These are phyloP conservation scores for Lytechinus pictus DNA, from an alignment of 35 echinoderm and acorn worm species.

Conservation along the genomic window DNA sequence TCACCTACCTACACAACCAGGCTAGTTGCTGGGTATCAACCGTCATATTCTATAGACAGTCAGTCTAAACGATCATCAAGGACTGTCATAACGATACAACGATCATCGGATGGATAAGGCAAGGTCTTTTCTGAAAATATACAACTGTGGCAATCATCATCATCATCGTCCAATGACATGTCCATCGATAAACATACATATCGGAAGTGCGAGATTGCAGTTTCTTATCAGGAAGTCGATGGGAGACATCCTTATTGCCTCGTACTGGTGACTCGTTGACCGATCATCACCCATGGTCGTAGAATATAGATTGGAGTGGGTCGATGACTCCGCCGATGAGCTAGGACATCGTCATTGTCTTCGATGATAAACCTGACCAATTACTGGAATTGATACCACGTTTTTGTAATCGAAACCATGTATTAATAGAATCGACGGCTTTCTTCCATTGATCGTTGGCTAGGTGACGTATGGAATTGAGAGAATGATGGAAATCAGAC, in stretches of 20 bases:
- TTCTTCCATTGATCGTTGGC: too few species aligned
- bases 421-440: too few species aligned
- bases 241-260: background rate
- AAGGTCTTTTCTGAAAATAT: background rate
- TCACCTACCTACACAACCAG: background rate
- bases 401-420: background rate
- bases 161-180: background rate
- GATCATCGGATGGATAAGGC: background rate
- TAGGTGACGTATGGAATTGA: too few species aligned
- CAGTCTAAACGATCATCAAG: background rate
- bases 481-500: too few species aligned
- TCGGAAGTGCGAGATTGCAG: background rate
- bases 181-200: background rate
- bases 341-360: background rate
- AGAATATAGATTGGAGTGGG: background rate
- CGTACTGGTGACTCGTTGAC: background rate
- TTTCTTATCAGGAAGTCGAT: background rate
- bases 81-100: background rate
- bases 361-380: background rate
- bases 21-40: background rate
- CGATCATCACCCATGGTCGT: background rate
- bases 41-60: background rate
- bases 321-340: background rate
- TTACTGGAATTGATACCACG: background rate
- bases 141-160: background rate